Conservation (phyloP, 2,888 invertebrate species). For the Lasioglossum malachurum region DNA sequence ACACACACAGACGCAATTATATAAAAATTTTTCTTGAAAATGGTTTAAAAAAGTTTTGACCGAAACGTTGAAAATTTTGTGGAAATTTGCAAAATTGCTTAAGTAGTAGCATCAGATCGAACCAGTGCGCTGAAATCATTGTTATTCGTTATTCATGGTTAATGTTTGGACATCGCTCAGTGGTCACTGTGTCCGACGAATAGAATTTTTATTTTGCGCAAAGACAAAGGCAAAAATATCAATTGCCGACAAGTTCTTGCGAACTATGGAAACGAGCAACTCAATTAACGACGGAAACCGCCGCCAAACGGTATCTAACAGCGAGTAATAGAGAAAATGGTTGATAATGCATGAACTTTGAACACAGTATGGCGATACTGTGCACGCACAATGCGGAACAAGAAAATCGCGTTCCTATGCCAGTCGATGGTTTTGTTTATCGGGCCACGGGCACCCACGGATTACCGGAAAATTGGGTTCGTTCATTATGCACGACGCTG, state of each 20-base stretch:
- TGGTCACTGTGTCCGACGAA: background rate
- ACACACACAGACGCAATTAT: too few relatives aligned
- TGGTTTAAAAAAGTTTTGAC: too few relatives aligned
- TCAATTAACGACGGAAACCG: background rate
- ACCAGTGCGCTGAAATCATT: too few relatives aligned
- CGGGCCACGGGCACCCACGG: slow-evolving; percentile 6
- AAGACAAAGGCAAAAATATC: background rate
- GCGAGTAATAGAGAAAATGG: background rate
- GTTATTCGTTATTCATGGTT: too few relatives aligned
- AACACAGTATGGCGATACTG: background rate
- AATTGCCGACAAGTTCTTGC: background rate
- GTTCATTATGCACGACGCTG: slow-evolving; percentile 33
- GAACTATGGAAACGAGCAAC: background rate
- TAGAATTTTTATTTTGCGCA: background rate
- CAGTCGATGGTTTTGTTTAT: slow-evolving; percentile 24
- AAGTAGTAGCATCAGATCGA: too few relatives aligned
- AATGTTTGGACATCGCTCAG: too few relatives aligned
- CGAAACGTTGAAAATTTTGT: too few relatives aligned
- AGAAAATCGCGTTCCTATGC: slow-evolving; percentile 5
- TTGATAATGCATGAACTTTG: background rate
- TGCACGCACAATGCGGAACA: background rate
- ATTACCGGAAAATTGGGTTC: slow-evolving; percentile 38
- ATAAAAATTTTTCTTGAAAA: too few relatives aligned
- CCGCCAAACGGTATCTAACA: background rate
- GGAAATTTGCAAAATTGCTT: too few relatives aligned